phyloP scores from a whole-genome alignment of 2,888 invertebrate genomes.

The Clepsis dumicolana region DNA sequence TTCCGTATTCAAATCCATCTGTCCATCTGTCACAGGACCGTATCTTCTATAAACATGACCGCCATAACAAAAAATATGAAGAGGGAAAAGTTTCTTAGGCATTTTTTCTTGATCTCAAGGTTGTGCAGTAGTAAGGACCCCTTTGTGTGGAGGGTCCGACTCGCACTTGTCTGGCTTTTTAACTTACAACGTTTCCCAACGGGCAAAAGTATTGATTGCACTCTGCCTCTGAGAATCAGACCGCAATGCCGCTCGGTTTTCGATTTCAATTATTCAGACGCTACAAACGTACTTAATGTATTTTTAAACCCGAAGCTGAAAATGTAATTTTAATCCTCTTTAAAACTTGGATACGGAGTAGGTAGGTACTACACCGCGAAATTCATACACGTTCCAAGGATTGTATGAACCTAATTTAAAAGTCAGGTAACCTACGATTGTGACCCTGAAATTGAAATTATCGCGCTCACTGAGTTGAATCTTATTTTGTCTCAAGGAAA shows the following conservation, averaged over 20 bases:
- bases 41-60: too few relatives aligned
- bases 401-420: background rate
- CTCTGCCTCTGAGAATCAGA: constrained; percentile 60
- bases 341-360: constrained; percentile 37
- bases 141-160: too few relatives aligned
- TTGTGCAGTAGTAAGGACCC: too few relatives aligned
- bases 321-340: constrained; percentile 47
- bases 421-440: too few relatives aligned
- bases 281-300: constrained; percentile 51
- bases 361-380: constrained; percentile 34
- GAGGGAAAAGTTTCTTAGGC: too few relatives aligned
- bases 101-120: too few relatives aligned
- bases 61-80: too few relatives aligned
- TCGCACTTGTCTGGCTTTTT: too few relatives aligned
- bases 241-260: constrained; percentile 57
- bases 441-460: background rate
- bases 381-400: background rate
- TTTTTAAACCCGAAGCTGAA: constrained; percentile 54
- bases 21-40: too few relatives aligned
- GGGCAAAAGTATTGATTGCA: constrained; percentile 66
- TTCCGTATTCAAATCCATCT: too few relatives aligned
- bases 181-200: constrained; percentile 27
- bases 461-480: background rate
- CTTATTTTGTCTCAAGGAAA: background rate
- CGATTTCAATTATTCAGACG: constrained; percentile 66